A percentile compares a stretch with the other conserved stretches of the same genome.
Evolutionary conservation across 2,797 vertebrate species (phyloP).

Genomic region (Acanthiza pusilla): DNA sequence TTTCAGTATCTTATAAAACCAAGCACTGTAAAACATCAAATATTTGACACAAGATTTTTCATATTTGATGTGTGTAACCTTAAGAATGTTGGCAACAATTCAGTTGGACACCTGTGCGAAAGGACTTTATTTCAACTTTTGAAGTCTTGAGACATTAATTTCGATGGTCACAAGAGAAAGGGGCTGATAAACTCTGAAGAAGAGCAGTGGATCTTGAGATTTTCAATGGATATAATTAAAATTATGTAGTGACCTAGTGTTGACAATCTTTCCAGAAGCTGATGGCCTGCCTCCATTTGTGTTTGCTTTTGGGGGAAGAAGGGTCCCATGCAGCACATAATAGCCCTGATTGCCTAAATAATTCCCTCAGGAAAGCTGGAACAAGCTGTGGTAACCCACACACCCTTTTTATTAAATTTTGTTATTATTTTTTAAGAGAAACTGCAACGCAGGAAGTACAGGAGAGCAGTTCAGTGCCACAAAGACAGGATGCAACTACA

Average conservation of each 20-base stretch:
- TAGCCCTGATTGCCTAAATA: background rate
- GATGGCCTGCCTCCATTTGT: background rate
- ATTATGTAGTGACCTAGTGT: background rate
- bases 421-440: background rate
- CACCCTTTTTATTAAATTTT: background rate
- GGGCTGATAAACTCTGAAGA: background rate
- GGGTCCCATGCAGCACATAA: rapidly evolving
- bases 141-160: background rate
- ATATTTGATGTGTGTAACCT: background rate
- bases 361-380: background rate
- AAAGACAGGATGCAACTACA: background rate
- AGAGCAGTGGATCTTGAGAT: background rate
- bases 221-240: background rate
- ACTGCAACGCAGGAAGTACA: rapidly evolving
- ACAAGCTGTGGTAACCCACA: rapidly evolving
- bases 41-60: background rate
- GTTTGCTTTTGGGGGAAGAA: background rate
- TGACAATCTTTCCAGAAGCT: background rate
- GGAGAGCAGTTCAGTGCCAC: background rate
- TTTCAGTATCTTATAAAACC: background rate
- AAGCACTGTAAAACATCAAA: background rate
- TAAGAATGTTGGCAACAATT: background rate
- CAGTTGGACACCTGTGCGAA: background rate
- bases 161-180: background rate
- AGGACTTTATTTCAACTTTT: background rate